Conservation (phyloP, 2,888 invertebrate genomes). For the Aleiodes alternator region DNA sequence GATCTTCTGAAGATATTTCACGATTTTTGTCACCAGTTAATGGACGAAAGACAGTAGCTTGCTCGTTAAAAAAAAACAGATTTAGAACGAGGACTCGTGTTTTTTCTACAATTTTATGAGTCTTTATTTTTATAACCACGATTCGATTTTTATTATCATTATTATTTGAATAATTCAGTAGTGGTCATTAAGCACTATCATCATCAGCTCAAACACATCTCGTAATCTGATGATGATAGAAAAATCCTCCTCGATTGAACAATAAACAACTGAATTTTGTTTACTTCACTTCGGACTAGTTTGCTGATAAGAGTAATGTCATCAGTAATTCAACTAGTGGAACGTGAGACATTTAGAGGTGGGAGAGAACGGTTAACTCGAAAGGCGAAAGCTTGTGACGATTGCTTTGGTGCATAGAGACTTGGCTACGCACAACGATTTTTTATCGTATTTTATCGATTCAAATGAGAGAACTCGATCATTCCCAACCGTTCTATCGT, state of each 20-base stretch:
- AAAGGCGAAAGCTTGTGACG: constrained; percentile 41
- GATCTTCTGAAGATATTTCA: neutral
- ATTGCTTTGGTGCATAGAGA: neutral
- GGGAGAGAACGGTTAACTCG: neutral
- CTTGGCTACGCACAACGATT: constrained; percentile 18
- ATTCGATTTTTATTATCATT: too few species aligned
- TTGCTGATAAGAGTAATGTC: too few species aligned
- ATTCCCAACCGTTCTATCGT: constrained; percentile 11
- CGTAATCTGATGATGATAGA: too few species aligned
- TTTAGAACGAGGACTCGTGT: constrained; percentile 6
- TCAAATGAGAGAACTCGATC: constrained; percentile 12
- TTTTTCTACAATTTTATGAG: too few species aligned
- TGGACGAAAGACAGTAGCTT: constrained; percentile 15
- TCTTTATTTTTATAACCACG: too few species aligned
- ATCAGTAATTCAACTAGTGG: neutral
- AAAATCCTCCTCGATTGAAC: too few species aligned
- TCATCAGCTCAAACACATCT: too few species aligned
- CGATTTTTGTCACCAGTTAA: too few species aligned
- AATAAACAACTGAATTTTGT: too few species aligned
- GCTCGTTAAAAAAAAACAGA: constrained; percentile 10
- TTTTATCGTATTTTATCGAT: constrained; percentile 5
- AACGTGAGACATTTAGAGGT: neutral
- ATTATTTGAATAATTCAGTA: too few species aligned
- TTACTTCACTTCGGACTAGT: too few species aligned
- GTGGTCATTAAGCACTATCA: too few species aligned